Conservation (phyloP, 2,113 vertebrate species). For the Callocephalon fimbriatum region DNA sequence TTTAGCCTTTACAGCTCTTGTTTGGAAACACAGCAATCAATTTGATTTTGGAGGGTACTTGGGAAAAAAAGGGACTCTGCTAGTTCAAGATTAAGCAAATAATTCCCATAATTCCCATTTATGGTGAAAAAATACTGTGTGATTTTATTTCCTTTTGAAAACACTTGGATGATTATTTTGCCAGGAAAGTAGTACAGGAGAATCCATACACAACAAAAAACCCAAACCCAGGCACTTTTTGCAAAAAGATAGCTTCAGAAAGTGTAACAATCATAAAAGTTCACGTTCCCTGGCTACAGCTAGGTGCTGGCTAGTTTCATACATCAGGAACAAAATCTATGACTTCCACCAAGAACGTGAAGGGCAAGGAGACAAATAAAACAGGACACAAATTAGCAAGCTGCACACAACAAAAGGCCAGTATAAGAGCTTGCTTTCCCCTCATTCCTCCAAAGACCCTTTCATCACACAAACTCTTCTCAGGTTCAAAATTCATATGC, state of each 20-base stretch:
- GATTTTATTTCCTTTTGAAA: neutral
- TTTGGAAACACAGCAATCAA: neutral
- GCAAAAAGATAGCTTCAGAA: neutral
- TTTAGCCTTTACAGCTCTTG: neutral
- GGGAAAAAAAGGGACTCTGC: neutral
- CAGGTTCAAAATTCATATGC: neutral
- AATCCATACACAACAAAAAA: neutral
- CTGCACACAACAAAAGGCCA: neutral
- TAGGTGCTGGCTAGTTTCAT: neutral
- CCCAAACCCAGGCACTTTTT: neutral
- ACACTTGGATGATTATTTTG: neutral
- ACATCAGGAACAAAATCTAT: neutral
- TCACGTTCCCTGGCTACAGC: neutral
- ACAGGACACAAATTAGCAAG: neutral
- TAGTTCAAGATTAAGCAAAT: neutral
- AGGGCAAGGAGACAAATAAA: neutral
- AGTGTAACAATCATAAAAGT: rapidly evolving
- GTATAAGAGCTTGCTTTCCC: neutral
- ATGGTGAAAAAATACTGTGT: neutral
- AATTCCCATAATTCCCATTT: neutral
- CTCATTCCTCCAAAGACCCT: neutral
- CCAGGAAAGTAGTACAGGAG: neutral
- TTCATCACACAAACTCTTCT: neutral
- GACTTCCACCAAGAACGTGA: neutral
- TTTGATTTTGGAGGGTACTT: neutral